Conservation (phyloP, 2,888 invertebrate species). For the Biston stratarius region DNA sequence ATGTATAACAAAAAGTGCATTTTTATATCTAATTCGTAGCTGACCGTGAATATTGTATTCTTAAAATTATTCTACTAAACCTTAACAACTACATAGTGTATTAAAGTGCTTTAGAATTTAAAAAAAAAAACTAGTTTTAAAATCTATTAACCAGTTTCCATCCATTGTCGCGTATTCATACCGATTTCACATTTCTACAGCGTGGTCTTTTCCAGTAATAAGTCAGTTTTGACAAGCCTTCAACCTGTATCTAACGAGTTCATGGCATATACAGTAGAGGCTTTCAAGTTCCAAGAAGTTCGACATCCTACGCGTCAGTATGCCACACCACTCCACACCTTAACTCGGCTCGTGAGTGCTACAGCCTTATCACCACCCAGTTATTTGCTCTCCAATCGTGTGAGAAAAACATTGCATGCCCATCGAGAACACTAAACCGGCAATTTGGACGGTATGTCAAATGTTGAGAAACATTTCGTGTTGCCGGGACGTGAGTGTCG, state of each 20-base stretch:
- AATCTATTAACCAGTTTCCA: too few relatives aligned
- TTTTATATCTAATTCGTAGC: too few relatives aligned
- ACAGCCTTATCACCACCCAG: constrained; percentile 81
- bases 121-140: too few relatives aligned
- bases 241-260: not conserved
- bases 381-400: constrained; percentile 84
- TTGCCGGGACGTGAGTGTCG: constrained; percentile 63
- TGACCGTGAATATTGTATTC: too few relatives aligned
- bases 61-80: too few relatives aligned
- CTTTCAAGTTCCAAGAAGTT: constrained; percentile 11
- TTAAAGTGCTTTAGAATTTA: too few relatives aligned
- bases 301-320: constrained; percentile 43
- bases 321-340: constrained; percentile 61
- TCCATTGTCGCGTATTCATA: too few relatives aligned
- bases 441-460: constrained; percentile 83
- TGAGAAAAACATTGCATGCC: constrained; percentile 79
- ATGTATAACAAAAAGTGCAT: too few relatives aligned
- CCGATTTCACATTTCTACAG: too few relatives aligned
- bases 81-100: too few relatives aligned
- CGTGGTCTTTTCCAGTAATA: too few relatives aligned
- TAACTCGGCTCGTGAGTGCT: constrained; percentile 72
- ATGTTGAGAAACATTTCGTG: constrained; percentile 70
- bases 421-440: constrained; percentile 60
- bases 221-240: too few relatives aligned
- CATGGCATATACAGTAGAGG: not conserved